Evolutionary conservation across 2,797 vertebrate genomes (phyloP).

Genomic region (Xenopus petersii): DNA sequence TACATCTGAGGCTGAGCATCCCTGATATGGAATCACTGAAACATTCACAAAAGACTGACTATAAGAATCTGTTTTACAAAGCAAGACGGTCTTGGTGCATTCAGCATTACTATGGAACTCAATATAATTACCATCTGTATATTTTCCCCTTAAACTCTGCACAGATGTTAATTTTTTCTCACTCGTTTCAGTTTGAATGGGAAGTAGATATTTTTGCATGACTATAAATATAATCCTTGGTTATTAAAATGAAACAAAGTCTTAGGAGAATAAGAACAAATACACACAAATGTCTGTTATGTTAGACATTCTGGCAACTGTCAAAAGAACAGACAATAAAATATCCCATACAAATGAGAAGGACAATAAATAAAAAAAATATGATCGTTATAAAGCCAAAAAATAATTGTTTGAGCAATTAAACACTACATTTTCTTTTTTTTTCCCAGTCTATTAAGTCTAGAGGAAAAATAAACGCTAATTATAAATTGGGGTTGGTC

Average conservation of each 20-base stretch:
- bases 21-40: too few species aligned
- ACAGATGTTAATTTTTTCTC: slow-evolving; percentile 32
- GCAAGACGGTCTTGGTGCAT: too few species aligned
- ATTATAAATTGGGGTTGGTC: too few species aligned
- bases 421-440: too few species aligned
- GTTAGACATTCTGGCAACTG: neutral
- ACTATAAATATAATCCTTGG: slow-evolving; percentile 7
- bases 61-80: too few species aligned
- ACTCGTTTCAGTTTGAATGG: slow-evolving; percentile 8
- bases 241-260: slow-evolving; percentile 5
- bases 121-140: slow-evolving; percentile 20
- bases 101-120: neutral
- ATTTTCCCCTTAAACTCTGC: slow-evolving; percentile 6
- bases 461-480: too few species aligned
- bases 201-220: slow-evolving; percentile 16
- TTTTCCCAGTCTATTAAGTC: too few species aligned
- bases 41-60: too few species aligned
- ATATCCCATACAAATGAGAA: neutral
- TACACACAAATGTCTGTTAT: neutral
- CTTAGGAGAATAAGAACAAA: slow-evolving; percentile 8
- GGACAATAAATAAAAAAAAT: neutral
- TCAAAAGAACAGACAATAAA: neutral
- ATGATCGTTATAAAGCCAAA: neutral
- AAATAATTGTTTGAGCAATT: too few species aligned
- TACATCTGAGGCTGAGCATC: too few species aligned